Evolutionary conservation across 2,113 vertebrate species (phyloP), one percentile per base, ranked within the genome.

Genomic region (Hemibagrus wyckioides): DNA sequence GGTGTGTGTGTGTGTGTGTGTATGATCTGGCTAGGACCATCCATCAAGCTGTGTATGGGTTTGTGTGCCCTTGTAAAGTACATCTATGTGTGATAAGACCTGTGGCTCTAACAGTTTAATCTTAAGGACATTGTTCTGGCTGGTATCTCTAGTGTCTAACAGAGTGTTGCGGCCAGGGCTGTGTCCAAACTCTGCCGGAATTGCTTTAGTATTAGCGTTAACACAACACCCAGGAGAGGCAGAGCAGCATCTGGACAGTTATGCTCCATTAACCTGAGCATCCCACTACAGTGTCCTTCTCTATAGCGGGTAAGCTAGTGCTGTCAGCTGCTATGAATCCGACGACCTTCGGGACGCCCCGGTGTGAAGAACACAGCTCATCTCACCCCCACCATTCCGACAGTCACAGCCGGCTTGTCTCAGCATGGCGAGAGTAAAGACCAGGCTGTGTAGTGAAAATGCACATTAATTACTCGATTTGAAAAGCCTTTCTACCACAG

Each of bases 161-260:
- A 82, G 39, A 71, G 41, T 36, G 44, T 81, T 76, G 81, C 82
- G 85, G 84, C 85, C 89, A 87, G 92, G 92, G 91, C 92, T 39
- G 87, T n/a, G 77, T 92, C 92, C 92, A 93, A 91, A 88, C 52
- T 57, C 87, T 92, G 91, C 92, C 92, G 91, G 89, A 75, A 86
- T 90, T 91, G 93, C 89, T 81, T 91, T 63, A 82, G 88, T 39
- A 61, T 75, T 87, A 83, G 52, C n/a, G n/a, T 73, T 50, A 75
- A 75, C 67, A 84, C 56, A 30, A 76, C 88, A 89, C 93, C 91
- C 21, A 89, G 89, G 91, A 91, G 93, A 92, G 89, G 86, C 59
- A 56, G 88, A 83, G 59, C 89, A 92, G 93, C 93, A 92, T 94
- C 93, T 95, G 94, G 93, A 90, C 91, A 90, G 92, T 93, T 93